Evolutionary conservation across 2,113 vertebrate species (phyloP).

Genomic region (Origma solitaria): DNA sequence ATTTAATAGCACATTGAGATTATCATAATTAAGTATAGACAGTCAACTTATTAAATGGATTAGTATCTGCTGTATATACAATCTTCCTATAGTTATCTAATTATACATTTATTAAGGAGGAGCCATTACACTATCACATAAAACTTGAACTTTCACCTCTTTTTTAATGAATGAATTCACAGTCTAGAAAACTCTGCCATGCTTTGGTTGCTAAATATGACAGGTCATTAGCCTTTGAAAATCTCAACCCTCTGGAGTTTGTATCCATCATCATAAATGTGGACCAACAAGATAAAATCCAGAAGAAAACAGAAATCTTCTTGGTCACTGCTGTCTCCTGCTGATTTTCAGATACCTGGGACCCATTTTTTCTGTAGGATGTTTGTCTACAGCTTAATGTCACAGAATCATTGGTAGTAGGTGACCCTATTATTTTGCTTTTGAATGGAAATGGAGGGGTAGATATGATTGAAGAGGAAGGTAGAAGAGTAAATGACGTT

Average conservation of each 20-base stretch:
- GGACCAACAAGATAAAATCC: accelerated
- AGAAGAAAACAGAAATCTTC: background rate
- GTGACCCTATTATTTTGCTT: background rate
- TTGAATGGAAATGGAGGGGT: background rate
- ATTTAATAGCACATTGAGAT: background rate
- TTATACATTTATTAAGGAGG: background rate
- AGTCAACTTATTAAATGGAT: slow-evolving; percentile 22
- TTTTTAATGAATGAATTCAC: background rate
- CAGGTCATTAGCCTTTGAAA: background rate
- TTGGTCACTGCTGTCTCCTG: background rate
- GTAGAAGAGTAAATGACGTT: background rate
- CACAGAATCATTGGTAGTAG: background rate
- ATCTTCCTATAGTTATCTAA: background rate
- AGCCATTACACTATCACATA: background rate
- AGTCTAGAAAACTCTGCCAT: background rate
- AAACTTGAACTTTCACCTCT: background rate
- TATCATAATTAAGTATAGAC: background rate
- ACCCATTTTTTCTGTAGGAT: background rate
- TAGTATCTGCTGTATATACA: background rate
- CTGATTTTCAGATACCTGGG: background rate
- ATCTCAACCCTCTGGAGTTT: background rate
- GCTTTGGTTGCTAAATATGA: background rate
- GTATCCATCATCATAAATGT: background rate
- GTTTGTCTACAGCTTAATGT: background rate
- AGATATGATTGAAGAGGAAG: background rate